phyloP scores from a whole-genome alignment of 2,797 vertebrate genomes.

The Melopsittacus undulatus region DNA sequence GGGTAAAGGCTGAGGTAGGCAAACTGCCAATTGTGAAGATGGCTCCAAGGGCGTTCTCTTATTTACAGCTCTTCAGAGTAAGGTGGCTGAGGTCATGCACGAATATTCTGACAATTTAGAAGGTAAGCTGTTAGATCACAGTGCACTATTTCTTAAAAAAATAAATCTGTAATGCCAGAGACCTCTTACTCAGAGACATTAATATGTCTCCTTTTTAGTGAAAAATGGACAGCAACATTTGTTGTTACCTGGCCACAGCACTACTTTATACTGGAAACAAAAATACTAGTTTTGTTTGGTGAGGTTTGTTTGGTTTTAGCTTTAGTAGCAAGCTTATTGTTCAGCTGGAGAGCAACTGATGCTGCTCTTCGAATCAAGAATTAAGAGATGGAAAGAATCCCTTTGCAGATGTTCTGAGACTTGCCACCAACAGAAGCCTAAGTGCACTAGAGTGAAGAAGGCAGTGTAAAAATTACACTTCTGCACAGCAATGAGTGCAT shows the following conservation, averaged over 20 bases:
- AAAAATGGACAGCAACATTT: background rate
- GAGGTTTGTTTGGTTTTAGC: background rate
- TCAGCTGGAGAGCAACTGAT: background rate
- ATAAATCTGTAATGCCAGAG: background rate
- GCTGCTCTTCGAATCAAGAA: background rate
- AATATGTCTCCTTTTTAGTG: background rate
- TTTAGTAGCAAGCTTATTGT: background rate
- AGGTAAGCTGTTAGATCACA: background rate
- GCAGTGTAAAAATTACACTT: background rate
- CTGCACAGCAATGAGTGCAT: background rate
- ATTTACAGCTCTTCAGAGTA: background rate
- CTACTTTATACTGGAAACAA: background rate
- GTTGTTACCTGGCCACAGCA: background rate
- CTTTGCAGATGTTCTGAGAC: background rate
- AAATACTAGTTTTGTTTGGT: background rate
- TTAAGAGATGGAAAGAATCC: background rate
- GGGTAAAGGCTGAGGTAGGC: background rate
- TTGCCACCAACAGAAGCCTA: background rate
- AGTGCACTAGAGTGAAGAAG: background rate
- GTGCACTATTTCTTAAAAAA: background rate
- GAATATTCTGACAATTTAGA: background rate
- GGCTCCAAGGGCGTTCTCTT: constrained; percentile 21
- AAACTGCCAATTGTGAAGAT: background rate
- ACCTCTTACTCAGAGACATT: background rate
- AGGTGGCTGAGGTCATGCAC: background rate